Base-by-base conservation (phyloP, 1,140 invertebrate genomes). In the Teleogryllus occipitalis region DNA sequence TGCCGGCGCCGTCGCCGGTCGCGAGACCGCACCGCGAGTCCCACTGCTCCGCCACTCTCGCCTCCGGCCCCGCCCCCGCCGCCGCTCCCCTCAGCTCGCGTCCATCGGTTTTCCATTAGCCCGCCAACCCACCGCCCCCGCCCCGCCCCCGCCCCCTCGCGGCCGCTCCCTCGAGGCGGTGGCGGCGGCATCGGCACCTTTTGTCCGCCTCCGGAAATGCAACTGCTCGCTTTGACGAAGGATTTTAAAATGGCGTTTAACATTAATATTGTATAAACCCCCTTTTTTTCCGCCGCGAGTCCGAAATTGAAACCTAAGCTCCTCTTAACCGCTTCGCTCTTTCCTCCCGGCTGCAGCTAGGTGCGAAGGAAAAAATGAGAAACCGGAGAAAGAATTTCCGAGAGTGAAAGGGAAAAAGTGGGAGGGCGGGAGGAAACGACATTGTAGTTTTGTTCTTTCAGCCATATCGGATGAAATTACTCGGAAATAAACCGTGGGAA, bases 101-200 rank as follows among this genome's bases (percentile, higher is more conserved):
- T 65, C 54, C 54, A 65, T 65, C 54, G 54, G 54, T 65, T 65
- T 65, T 65, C 54, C 54, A 65, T 65, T 65, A 65, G 54, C 54
- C 54, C 54, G 10, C 54, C 54, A 65, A 65, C 54, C 54, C 54
- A 8, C 18, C 54, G 54, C 10, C 54, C 10, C 18, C 54, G 54
- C 54, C 18, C 0, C 18, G 10, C 54, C 54, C 0, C 54, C 54
- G 18, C 54, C 54, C 54, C 1, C 18, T 65, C 10, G 18, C 54
- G 54, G 2, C 54, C 7, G 2, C 54, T 39, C 27, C 27, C 5
- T 39, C 27, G 27, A 39, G 18, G 54, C 1, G 15, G 49, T 54
- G 15, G 49, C 49, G 54, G 54, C 10, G 7, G 54, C 18, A 65
- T 65, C 54, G 27, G 54, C 54, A 65, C 54, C 54, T 65, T 65